Conservation (phyloP, 2,797 vertebrate genomes). For the Sebastes minor region DNA sequence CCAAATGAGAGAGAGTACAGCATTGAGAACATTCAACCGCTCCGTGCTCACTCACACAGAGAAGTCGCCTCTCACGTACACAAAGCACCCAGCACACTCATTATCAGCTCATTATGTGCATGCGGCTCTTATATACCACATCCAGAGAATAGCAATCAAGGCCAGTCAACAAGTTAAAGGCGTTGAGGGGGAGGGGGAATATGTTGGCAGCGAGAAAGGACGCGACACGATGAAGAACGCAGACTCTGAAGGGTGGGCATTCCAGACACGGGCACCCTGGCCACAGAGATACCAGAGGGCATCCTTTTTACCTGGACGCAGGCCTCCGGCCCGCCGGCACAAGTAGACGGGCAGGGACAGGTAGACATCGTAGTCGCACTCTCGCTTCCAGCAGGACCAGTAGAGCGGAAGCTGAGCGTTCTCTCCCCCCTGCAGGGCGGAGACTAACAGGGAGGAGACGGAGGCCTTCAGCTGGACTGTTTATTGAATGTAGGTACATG, state of each 20-base stretch:
- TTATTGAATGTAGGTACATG: conserved; percentile 36
- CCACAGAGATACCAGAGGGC: conserved; percentile 54
- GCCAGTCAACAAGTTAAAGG: conserved; percentile 53
- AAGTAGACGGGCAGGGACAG: conserved; percentile 87
- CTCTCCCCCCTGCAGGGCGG: conserved; percentile 84
- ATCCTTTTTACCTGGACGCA: conserved; percentile 86
- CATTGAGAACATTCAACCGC: conserved; percentile 21
- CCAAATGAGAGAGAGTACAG: conserved; percentile 13
- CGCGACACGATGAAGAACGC: conserved; percentile 58
- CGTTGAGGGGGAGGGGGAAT: conserved; percentile 11
- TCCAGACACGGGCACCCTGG: conserved; percentile 59
- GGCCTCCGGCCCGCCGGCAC: conserved; percentile 85
- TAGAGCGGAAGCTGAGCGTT: conserved; percentile 85
- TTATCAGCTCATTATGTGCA: conserved; percentile 54
- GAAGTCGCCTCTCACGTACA: conserved; percentile 9
- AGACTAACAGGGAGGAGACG: conserved; percentile 81
- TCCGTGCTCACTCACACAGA: conserved; percentile 27
- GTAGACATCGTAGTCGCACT: conserved; percentile 88
- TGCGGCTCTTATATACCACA: conserved; percentile 61
- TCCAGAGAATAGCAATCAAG: conserved; percentile 59
- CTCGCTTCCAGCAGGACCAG: conserved; percentile 89
- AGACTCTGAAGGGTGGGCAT: conserved; percentile 60
- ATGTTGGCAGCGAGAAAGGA: conserved; percentile 57
- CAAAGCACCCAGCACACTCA: conserved; percentile 40
- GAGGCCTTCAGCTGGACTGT: conserved; percentile 69